Percentiles rank a stretch among this genome's conserved stretches.
Conservation (phyloP, 2,797 vertebrate genomes). For the Eutrigla gurnardus region DNA sequence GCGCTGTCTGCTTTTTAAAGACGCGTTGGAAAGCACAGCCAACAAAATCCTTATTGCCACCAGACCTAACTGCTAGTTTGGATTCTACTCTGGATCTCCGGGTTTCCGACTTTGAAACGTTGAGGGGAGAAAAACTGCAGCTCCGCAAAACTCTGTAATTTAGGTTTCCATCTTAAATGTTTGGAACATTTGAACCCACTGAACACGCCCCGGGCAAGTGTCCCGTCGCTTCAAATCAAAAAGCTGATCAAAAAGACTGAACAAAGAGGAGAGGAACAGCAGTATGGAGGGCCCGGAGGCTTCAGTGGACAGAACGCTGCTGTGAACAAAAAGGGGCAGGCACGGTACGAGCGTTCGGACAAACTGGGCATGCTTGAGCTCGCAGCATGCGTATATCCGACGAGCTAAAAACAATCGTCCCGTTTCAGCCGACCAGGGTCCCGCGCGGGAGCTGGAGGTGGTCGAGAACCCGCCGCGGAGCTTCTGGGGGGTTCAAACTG, state of each 20-base stretch:
- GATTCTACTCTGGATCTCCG: constrained; percentile 10
- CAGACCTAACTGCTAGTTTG: neutral
- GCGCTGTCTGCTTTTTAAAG: constrained; percentile 46
- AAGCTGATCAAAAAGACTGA: constrained; percentile 50
- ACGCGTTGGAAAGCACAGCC: constrained; percentile 52
- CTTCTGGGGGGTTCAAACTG: constrained; percentile 10
- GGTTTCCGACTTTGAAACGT: constrained; percentile 12
- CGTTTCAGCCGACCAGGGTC: constrained; percentile 24
- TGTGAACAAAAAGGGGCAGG: constrained; percentile 56
- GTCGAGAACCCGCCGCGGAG: neutral
- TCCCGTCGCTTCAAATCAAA: constrained; percentile 44
- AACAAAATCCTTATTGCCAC: constrained; percentile 68
- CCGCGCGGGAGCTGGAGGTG: neutral
- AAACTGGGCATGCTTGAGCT: constrained; percentile 76
- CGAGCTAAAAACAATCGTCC: constrained; percentile 24
- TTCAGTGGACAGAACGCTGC: constrained; percentile 49
- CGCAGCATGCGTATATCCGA: constrained; percentile 67
- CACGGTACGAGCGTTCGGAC: constrained; percentile 58
- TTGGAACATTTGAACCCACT: constrained; percentile 29
- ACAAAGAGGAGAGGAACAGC: constrained; percentile 37
- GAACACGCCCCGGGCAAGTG: constrained; percentile 31
- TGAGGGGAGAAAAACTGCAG: constrained; percentile 6
- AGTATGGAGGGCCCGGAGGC: constrained; percentile 30
- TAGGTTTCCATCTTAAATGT: constrained; percentile 26
- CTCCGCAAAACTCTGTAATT: constrained; percentile 22